Percentiles rank a stretch among this genome's conserved stretches.
Evolutionary conservation across 53 echinoderm and acorn worm species (phyloP).

Genomic region (Pentamera pediparva): DNA sequence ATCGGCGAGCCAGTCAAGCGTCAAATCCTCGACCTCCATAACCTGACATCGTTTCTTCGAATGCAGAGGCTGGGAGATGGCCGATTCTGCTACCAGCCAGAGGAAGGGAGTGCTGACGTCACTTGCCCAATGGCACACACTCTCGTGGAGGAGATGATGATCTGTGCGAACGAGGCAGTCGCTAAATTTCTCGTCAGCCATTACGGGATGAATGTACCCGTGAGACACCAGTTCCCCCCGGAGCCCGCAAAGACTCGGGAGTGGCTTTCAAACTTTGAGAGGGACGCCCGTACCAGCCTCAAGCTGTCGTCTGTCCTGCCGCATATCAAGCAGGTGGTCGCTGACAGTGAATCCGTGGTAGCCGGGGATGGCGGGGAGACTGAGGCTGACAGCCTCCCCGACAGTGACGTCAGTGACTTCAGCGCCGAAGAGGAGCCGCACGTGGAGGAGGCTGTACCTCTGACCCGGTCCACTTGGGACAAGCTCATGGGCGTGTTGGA

Average conservation of each 20-base stretch:
- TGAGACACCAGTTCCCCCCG: conserved; percentile 60
- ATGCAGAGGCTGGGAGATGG: conserved; percentile 40
- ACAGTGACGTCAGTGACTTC: conserved; percentile 25
- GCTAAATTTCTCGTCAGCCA: conserved; percentile 39
- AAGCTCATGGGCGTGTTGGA: conserved; percentile 27
- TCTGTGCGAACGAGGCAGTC: conserved; percentile 59
- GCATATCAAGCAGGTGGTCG: background rate
- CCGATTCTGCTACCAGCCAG: conserved; percentile 25
- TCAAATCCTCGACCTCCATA: conserved; percentile 21
- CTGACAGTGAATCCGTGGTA: background rate
- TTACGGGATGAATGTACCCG: conserved; percentile 48
- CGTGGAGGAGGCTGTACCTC: background rate
- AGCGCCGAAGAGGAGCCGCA: background rate
- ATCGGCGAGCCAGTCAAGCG: conserved; percentile 1
- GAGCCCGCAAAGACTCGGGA: conserved; percentile 32
- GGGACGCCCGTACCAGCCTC: conserved; percentile 24
- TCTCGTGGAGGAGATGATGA: conserved; percentile 78
- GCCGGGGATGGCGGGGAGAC: background rate
- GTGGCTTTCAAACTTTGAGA: conserved; percentile 39
- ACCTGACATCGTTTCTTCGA: conserved; percentile 35
- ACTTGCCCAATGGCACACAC: conserved; percentile 47
- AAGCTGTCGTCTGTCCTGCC: conserved; percentile 26
- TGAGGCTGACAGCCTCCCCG: conserved; percentile 1
- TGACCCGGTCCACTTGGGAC: conserved; percentile 8
- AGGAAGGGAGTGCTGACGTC: conserved; percentile 41